Base-by-base conservation (phyloP, 2,888 invertebrate genomes). In the Molanna angustata region DNA sequence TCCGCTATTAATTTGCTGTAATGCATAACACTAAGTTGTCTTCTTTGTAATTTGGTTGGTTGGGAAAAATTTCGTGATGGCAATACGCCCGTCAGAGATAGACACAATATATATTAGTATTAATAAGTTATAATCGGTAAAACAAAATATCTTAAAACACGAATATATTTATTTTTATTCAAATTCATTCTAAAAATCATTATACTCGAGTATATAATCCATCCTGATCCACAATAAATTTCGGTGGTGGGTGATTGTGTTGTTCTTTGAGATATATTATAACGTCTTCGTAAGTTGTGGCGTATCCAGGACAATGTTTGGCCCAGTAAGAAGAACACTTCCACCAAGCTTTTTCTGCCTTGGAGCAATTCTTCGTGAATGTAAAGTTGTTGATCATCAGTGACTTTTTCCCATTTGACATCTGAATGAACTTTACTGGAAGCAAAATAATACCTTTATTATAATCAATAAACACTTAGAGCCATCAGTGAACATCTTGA, bases 201-300 rank as follows among this genome's bases (percentile, higher is more conserved):
- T n/a, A n/a, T n/a, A n/a, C n/a, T n/a, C n/a, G n/a, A n/a, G n/a
- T 19, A 6, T 48, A 48, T 13, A 22, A 9, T 3, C 48, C 48
- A 11, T 16, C 11, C 19, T 2, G 13, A 4, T 31, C 31, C 13
- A 16, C 14, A 14, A 21, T 22, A 17, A 40, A 48, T 13, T 13
- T 16, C 2, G 48, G 48, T 2, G 48, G 40, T 13, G 20, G 21
- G 16, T 48, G 48, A 16, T 22, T 39, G 17, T 47, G 47, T 11
- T 1, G n/a, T 32, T 32, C 19, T 3, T 31, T 32, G n/a, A 32
- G 27, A 27, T 7, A 27, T 27, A 27, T 27, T 27, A 27, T 7
- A 11, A 27, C 11, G 11, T 27, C 27, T 7, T 27, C 11, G 6
- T 7, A 11, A 11, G 27, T 22, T 7, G 43, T 31, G n/a, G 19